Evolutionary conservation across 2,797 vertebrate species (phyloP).

Genomic region (Onychomys torridus): DNA sequence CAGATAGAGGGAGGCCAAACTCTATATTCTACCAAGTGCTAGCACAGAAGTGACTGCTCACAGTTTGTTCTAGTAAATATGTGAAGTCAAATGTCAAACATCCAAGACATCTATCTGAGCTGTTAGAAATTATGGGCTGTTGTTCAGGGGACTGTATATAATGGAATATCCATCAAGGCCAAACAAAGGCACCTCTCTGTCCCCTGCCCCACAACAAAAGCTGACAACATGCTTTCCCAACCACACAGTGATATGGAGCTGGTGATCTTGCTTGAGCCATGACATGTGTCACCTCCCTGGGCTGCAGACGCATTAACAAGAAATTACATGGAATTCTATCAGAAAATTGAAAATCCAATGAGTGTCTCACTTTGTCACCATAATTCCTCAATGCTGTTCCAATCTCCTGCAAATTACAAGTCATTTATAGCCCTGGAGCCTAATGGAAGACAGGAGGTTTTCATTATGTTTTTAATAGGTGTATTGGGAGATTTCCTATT

Average conservation of each 20-base stretch:
- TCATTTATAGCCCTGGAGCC: conserved; percentile 86
- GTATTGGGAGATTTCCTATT: conserved; percentile 85
- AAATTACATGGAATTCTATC: conserved; percentile 89
- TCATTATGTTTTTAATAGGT: conserved; percentile 87
- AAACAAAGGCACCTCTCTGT: neutral
- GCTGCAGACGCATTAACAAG: conserved; percentile 85
- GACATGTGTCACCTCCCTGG: conserved; percentile 83
- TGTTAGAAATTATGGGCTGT: conserved; percentile 52
- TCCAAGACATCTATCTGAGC: conserved; percentile 66
- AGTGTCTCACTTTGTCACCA: conserved; percentile 88
- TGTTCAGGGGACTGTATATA: conserved; percentile 33
- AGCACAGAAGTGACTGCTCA: neutral
- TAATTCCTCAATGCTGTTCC: conserved; percentile 89
- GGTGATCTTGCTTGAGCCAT: conserved; percentile 76
- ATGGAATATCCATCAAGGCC: conserved; percentile 63
- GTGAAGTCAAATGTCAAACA: conserved; percentile 72
- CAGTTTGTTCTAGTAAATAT: conserved; percentile 51
- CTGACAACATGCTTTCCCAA: conserved; percentile 71
- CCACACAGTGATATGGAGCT: conserved; percentile 17
- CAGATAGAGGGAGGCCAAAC: neutral
- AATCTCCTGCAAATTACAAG: conserved; percentile 89
- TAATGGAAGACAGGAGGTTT: conserved; percentile 86
- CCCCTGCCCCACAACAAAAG: neutral
- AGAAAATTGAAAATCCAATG: conserved; percentile 89
- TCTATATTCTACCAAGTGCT: neutral